Evolutionary conservation across 2,888 invertebrate species (phyloP).

Genomic region (Oxyteleia sp.): DNA sequence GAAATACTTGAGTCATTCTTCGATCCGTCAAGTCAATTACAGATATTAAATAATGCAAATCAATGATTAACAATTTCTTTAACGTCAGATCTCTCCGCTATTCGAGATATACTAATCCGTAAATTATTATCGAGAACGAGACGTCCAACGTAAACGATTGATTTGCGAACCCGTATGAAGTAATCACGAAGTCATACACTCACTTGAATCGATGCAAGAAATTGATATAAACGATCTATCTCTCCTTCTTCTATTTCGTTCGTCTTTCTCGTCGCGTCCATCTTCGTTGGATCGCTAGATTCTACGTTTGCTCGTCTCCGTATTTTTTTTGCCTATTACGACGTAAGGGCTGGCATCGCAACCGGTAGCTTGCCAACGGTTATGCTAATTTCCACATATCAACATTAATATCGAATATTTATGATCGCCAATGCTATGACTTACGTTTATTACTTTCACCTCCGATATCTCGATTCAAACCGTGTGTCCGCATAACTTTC

Average conservation of each 20-base stretch:
- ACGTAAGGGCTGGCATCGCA: constrained; percentile 54
- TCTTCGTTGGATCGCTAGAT: constrained; percentile 53
- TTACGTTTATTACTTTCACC: constrained; percentile 86
- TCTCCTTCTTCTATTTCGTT: constrained; percentile 50
- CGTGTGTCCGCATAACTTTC: constrained; percentile 76
- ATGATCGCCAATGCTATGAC: constrained; percentile 85
- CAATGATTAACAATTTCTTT: constrained; percentile 62
- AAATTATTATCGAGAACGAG: constrained; percentile 72
- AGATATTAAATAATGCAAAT: neutral
- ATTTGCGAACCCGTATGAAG: constrained; percentile 83
- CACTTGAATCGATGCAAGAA: constrained; percentile 78
- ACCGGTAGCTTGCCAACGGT: constrained; percentile 79
- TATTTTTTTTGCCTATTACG: constrained; percentile 46
- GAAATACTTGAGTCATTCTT: too few relatives aligned
- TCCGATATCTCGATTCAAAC: constrained; percentile 83
- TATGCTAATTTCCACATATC: constrained; percentile 86
- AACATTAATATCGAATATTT: constrained; percentile 87
- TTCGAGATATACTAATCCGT: constrained; percentile 58
- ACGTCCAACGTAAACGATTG: constrained; percentile 79
- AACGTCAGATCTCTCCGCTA: constrained; percentile 47
- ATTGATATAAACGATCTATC: constrained; percentile 79
- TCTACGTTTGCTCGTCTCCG: constrained; percentile 29
- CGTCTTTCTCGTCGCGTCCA: constrained; percentile 28
- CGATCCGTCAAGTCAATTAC: too few relatives aligned
- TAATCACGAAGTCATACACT: constrained; percentile 81